Percentiles rank a stretch among this genome's conserved stretches.
Conservation (phyloP, 2,113 vertebrate genomes). For the Cavia aperea region DNA sequence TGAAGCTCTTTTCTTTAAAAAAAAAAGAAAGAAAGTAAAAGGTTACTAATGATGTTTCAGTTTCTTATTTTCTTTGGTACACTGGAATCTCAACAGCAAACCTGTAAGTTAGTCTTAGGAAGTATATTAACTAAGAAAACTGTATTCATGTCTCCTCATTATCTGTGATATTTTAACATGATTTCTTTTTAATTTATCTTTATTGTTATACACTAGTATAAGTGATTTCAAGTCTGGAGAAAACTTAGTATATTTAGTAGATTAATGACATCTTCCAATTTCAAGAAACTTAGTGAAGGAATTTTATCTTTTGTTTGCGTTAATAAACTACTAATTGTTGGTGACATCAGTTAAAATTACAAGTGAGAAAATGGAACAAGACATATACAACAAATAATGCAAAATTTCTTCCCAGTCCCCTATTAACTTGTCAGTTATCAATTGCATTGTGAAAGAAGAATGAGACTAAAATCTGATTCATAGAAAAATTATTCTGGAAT, state of each 20-base stretch:
- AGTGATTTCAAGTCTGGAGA: not conserved
- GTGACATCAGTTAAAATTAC: conserved; percentile 29
- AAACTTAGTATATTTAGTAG: not conserved
- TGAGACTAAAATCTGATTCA: conserved; percentile 2
- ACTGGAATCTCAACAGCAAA: conserved; percentile 1
- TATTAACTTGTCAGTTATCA: conserved; percentile 38
- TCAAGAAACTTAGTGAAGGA: not conserved
- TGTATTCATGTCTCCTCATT: not conserved
- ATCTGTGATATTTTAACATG: not conserved
- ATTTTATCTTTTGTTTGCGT: not conserved
- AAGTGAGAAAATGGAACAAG: not conserved
- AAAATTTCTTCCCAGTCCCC: not conserved
- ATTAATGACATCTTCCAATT: not conserved
- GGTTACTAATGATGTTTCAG: not conserved
- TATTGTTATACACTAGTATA: not conserved
- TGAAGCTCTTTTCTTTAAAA: not conserved
- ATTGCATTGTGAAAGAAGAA: conserved; percentile 40
- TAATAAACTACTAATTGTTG: conserved; percentile 8
- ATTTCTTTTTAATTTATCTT: not conserved
- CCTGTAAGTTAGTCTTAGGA: not conserved
- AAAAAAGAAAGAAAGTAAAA: not conserved
- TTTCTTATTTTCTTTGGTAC: not conserved
- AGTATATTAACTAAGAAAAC: not conserved
- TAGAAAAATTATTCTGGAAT: conserved; percentile 25
- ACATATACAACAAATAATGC: not conserved